Evolutionary conservation across 2,888 invertebrate genomes (phyloP).

Genomic region (Caradrina kadenii): DNA sequence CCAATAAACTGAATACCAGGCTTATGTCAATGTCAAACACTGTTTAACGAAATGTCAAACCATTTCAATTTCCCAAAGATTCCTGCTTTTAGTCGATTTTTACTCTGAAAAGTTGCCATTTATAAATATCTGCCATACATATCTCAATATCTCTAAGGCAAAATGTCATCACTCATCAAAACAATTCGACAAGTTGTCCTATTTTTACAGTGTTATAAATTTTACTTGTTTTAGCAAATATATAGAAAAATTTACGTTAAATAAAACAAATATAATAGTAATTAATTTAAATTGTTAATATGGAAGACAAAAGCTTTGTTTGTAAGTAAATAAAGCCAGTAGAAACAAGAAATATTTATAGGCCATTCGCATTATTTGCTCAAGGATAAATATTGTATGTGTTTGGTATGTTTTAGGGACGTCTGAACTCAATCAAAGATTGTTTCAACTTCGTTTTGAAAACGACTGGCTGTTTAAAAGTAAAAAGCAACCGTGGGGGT

Average conservation of each 20-base stretch:
- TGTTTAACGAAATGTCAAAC: conserved; percentile 16
- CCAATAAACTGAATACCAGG: not conserved
- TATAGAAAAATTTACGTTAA: not conserved
- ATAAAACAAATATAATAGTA: not conserved
- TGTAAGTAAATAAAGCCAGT: conserved; percentile 74
- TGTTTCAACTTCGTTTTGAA: conserved; percentile 83
- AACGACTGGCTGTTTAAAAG: conserved; percentile 86
- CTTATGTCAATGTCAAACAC: conserved; percentile 29
- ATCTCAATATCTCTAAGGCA: not conserved
- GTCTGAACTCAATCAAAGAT: conserved; percentile 78
- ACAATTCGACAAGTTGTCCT: conserved; percentile 62
- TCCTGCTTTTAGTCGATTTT: conserved; percentile 27
- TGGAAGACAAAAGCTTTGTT: conserved; percentile 81
- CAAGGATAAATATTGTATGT: conserved; percentile 15
- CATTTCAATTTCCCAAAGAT: not conserved
- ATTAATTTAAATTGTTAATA: conserved; percentile 48
- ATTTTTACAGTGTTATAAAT: conserved; percentile 4
- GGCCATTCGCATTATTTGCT: conserved; percentile 14
- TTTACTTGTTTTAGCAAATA: not conserved
- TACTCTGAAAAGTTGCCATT: conserved; percentile 29
- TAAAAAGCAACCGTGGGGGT: conserved; percentile 88
- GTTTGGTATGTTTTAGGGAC: conserved; percentile 79
- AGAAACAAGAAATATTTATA: not conserved
- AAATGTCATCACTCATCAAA: conserved; percentile 29
- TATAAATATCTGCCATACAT: conserved; percentile 43